Base-by-base conservation (phyloP, 2,797 vertebrate genomes). In the Gadopsis bispinosus region DNA sequence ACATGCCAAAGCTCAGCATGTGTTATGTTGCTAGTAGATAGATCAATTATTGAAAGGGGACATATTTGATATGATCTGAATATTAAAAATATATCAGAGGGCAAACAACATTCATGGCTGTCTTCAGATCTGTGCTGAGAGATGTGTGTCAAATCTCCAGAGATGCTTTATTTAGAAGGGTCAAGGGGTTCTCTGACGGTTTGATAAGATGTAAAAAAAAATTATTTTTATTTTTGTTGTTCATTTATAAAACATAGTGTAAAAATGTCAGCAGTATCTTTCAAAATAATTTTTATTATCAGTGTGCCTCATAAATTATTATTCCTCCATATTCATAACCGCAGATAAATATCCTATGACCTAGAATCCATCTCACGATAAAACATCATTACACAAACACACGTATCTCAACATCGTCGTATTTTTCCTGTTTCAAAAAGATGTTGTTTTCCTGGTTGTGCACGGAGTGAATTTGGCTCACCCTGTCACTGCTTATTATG, bases 11-110 rank as follows among this genome's bases (percentile, higher is more conserved):
- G 75, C 90, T 74, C 91, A 90, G 88, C 87, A 86, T 93, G 92
- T 87, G 88, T 89, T 93, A 85, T 89, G 92, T 91, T 91, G 79
- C 85, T 37, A 76, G 88, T 81, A 88, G 87, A 92, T 91, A 87
- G 88, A 93, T 94, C 87, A 94, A 91, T 93, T 90, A 92, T 92
- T 93, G 87, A 94, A 89, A 88, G 83, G 89, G 81, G 85, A 84
- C 87, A 90, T 83, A 90, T 93, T 93, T 94, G 88, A 94, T 92
- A 90, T 91, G 83, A 93, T 93, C 84, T 91, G 88, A 92, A 92
- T 93, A 93, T 94, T 92, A 93, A 93, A 93, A 94, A 92, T 95
- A 94, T 95, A 94, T 94, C 91, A 92, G 90, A 91, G 92, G 88
- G 82, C 91, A 92, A 93, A 91, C 92, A 93, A 90, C 90, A 91